Percentiles rank a stretch among this genome's conserved stretches.
Evolutionary conservation across 1,140 invertebrate genomes (phyloP).

Genomic region (Drosophila biarmipes): DNA sequence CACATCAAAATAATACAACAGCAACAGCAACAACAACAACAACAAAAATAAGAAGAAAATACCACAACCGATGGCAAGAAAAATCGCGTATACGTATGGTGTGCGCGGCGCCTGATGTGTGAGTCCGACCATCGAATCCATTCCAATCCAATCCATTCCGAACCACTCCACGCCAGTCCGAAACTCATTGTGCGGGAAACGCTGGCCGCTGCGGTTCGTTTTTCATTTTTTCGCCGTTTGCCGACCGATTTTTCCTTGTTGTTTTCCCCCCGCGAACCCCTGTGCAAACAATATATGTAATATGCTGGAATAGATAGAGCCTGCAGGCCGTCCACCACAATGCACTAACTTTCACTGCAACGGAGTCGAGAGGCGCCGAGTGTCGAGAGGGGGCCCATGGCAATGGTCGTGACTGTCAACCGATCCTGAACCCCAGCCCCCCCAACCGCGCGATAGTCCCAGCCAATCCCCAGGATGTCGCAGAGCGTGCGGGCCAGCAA

Average conservation of each 20-base stretch:
- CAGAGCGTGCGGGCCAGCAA: conserved; percentile 67
- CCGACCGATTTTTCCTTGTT: conserved; percentile 6
- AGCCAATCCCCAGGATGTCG: conserved; percentile 48
- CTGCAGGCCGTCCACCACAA: conserved; percentile 39
- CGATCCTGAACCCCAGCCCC: not conserved
- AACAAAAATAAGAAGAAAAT: conserved; percentile 3
- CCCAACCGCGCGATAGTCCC: not conserved
- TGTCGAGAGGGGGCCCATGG: conserved; percentile 5
- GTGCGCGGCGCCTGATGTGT: conserved; percentile 6
- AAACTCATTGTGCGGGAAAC: conserved; percentile 1
- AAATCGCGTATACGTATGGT: conserved; percentile 49
- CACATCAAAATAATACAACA: conserved; percentile 13
- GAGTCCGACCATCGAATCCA: conserved; percentile 20
- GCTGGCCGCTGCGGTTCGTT: conserved; percentile 33
- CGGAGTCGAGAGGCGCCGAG: conserved; percentile 11
- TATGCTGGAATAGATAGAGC: conserved; percentile 38
- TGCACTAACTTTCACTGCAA: conserved; percentile 75
- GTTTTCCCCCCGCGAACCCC: conserved; percentile 10
- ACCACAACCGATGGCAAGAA: conserved; percentile 5
- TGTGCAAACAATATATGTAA: conserved; percentile 70
- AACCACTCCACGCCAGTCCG: no score
- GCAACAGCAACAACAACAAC: no score
- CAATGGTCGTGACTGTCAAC: conserved; percentile 3
- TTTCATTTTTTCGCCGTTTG: conserved; percentile 16
- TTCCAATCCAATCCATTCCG: conserved; percentile 10